Percentiles rank a stretch among this genome's conserved stretches.
These are phyloP conservation scores for Agonopterix heracliana DNA, from an alignment of 2,888 invertebrate genomes.

Conservation along the genomic window DNA sequence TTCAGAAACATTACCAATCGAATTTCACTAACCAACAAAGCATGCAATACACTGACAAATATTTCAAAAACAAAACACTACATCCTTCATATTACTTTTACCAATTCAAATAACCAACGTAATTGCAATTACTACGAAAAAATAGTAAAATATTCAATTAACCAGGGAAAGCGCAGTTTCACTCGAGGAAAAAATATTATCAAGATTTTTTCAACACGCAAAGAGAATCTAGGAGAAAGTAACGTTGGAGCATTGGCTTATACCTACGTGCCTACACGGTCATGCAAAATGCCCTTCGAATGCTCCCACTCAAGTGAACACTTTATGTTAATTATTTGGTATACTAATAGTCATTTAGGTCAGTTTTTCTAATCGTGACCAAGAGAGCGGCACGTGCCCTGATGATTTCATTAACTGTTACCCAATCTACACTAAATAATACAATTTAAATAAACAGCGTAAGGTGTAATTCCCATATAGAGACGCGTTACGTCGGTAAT, in stretches of 20 bases:
- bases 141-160: slow-evolving; percentile 63
- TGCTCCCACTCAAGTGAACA: slow-evolving; percentile 4
- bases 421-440: slow-evolving; percentile 1
- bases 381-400: slow-evolving; percentile 9
- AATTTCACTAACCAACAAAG: slow-evolving; percentile 57
- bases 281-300: slow-evolving; percentile 32
- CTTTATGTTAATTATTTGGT: slow-evolving; percentile 10
- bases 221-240: slow-evolving; percentile 43
- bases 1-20: slow-evolving; percentile 72
- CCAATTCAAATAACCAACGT: slow-evolving; percentile 41
- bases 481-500: no score
- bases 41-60: slow-evolving; percentile 40
- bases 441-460: background rate
- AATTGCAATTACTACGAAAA: slow-evolving; percentile 57
- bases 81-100: slow-evolving; percentile 37
- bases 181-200: slow-evolving; percentile 50
- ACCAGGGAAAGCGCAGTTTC: slow-evolving; percentile 67
- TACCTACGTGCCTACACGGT: slow-evolving; percentile 9
- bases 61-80: slow-evolving; percentile 36
- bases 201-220: slow-evolving; percentile 74
- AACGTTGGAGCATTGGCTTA: background rate
- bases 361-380: slow-evolving; percentile 6
- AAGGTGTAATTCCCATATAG: no score
- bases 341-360: slow-evolving; percentile 9
- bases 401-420: slow-evolving; percentile 4